Evolutionary conservation across 2,888 invertebrate genomes (phyloP).

Genomic region (Rutpela maculata): DNA sequence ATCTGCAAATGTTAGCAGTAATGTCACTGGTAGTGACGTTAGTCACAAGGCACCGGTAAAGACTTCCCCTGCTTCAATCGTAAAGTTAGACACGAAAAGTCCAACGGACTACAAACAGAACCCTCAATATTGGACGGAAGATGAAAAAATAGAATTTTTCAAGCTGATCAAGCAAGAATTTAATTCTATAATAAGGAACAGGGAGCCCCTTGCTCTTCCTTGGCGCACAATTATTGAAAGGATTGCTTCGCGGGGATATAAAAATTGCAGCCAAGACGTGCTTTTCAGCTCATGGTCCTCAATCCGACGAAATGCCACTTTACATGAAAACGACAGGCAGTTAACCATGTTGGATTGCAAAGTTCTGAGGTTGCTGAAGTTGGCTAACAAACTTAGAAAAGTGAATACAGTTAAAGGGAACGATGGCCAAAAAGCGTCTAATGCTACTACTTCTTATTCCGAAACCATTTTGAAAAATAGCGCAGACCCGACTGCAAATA

Average conservation of each 20-base stretch:
- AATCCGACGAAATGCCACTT: not conserved
- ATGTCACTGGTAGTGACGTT: not conserved
- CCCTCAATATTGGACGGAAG: not conserved
- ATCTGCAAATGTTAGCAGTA: not conserved
- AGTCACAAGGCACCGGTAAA: not conserved
- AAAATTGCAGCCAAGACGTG: not conserved
- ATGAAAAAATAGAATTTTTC: not conserved
- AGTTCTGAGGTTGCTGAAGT: not conserved
- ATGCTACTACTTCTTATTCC: not conserved
- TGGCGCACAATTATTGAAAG: not conserved
- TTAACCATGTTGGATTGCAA: conserved; percentile 3
- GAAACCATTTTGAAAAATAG: not conserved
- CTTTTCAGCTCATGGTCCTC: not conserved
- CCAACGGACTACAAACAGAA: not conserved
- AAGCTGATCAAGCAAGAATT: not conserved
- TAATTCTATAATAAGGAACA: not conserved
- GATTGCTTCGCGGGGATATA: not conserved
- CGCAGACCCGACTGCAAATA: not conserved
- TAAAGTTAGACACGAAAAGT: not conserved
- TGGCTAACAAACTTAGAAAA: not conserved
- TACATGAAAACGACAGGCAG: not conserved
- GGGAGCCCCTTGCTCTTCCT: not conserved
- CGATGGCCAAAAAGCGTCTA: not conserved
- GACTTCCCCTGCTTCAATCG: not conserved
- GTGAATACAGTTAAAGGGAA: not conserved